Evolutionary conservation across 2,113 vertebrate species (phyloP).

Genomic region (Myanophis thanlyinensis): DNA sequence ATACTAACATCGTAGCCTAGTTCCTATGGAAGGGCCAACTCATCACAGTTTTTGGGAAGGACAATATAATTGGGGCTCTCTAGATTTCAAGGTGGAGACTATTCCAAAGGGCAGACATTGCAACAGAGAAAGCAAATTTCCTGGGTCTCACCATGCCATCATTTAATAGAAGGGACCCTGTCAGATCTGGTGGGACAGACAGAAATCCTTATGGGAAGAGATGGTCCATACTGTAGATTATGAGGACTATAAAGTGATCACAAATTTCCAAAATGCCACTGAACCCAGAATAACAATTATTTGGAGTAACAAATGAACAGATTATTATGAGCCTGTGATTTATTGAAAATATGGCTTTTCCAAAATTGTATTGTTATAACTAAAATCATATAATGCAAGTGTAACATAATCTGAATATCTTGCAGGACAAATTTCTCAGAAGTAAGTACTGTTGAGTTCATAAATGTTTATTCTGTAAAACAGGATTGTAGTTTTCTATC

Average conservation of each 20-base stretch:
- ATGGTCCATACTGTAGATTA: neutral
- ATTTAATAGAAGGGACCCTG: too few species aligned
- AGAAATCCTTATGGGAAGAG: neutral
- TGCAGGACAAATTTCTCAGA: neutral
- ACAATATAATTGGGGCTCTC: too few species aligned
- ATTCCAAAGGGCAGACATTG: too few species aligned
- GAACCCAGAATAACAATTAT: neutral
- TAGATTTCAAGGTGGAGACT: too few species aligned
- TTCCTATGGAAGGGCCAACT: too few species aligned
- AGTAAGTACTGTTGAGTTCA: neutral
- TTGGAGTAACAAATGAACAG: neutral
- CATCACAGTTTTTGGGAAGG: too few species aligned
- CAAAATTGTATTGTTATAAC: neutral
- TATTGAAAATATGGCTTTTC: neutral
- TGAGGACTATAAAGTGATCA: neutral
- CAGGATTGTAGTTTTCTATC: neutral
- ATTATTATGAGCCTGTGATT: neutral
- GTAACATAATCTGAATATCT: neutral
- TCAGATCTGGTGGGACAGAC: neutral
- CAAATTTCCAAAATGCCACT: neutral
- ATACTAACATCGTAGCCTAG: too few species aligned
- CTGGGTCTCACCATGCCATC: too few species aligned
- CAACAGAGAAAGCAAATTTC: too few species aligned
- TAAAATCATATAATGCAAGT: neutral
- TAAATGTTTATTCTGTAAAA: neutral